phyloP scores from a whole-genome alignment of 2,888 invertebrate genomes.

The Heteropelma amictum region DNA sequence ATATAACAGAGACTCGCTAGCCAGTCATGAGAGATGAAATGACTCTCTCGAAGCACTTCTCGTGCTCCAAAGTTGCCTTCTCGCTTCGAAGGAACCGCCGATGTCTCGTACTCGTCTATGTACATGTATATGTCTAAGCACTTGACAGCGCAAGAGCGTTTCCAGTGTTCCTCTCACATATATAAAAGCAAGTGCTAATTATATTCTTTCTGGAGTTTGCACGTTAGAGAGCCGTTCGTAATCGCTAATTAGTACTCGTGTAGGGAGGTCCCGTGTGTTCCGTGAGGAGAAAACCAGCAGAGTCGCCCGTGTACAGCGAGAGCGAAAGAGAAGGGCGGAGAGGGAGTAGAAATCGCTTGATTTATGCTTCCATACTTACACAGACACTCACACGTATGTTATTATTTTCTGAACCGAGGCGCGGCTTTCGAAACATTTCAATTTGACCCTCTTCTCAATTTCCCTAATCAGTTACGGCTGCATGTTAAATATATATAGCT shows the following conservation, averaged over 20 bases:
- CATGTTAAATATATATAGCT: too few relatives aligned
- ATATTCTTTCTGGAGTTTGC: conserved; percentile 66
- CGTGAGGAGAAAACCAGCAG: not conserved
- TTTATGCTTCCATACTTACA: too few relatives aligned
- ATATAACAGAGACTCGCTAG: conserved; percentile 1
- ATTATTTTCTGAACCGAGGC: too few relatives aligned
- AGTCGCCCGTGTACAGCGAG: not conserved
- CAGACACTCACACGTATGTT: too few relatives aligned
- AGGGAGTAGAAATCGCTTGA: too few relatives aligned
- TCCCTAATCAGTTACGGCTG: too few relatives aligned
- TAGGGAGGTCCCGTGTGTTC: not conserved
- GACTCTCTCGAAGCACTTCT: conserved; percentile 61
- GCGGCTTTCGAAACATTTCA: too few relatives aligned
- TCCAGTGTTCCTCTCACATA: conserved; percentile 36
- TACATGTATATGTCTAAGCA: conserved; percentile 11
- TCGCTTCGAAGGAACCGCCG: conserved; percentile 14
- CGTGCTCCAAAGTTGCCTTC: conserved; percentile 27
- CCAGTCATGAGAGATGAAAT: conserved; percentile 52
- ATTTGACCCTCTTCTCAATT: too few relatives aligned
- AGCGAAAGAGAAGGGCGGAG: not conserved
- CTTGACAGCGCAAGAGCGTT: conserved; percentile 42
- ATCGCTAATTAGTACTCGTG: conserved; percentile 70
- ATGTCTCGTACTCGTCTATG: not conserved
- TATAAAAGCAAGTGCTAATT: conserved; percentile 68
- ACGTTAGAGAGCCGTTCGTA: conserved; percentile 65